Conservation (phyloP, 1,140 invertebrate genomes). For the Neoseiulus cucumeris region DNA sequence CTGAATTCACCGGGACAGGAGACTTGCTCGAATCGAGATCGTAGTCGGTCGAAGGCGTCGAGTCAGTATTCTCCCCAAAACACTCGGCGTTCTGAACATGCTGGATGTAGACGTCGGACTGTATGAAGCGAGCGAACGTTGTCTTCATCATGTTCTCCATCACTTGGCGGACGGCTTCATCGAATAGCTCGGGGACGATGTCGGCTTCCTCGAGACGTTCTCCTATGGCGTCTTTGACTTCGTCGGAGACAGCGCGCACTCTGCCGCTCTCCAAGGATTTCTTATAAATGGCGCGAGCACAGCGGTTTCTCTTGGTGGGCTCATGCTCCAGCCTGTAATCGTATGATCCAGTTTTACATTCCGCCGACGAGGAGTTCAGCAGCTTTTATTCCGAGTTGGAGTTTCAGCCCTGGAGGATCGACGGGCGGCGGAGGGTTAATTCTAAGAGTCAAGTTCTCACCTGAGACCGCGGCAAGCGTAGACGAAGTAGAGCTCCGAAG, state of each 20-base stretch:
- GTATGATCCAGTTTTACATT: slow-evolving; percentile 61
- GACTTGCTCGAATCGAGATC: no score
- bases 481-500: slow-evolving; percentile 54
- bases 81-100: slow-evolving; percentile 46
- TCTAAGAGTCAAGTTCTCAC: no score
- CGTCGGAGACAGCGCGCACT: slow-evolving; percentile 25
- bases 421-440: no score
- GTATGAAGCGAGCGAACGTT: slow-evolving; percentile 71
- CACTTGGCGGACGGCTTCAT: slow-evolving; percentile 47
- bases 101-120: slow-evolving; percentile 69
- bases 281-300: neutral
- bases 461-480: slow-evolving; percentile 61
- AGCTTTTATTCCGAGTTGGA: no score
- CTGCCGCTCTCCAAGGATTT: slow-evolving; percentile 19
- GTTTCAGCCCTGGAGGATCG: no score
- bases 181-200: slow-evolving; percentile 34
- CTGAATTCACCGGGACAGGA: no score
- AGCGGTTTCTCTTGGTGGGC: slow-evolving; percentile 12
- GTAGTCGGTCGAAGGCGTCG: no score
- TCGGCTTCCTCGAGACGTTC: slow-evolving; percentile 34
- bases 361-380: no score
- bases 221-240: slow-evolving; percentile 54
- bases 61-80: neutral
- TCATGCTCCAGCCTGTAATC: slow-evolving; percentile 19
- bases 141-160: slow-evolving; percentile 58